These are phyloP conservation scores for Mythimna lalbum DNA, from an alignment of 2,888 invertebrate species.

Conservation along the genomic window DNA sequence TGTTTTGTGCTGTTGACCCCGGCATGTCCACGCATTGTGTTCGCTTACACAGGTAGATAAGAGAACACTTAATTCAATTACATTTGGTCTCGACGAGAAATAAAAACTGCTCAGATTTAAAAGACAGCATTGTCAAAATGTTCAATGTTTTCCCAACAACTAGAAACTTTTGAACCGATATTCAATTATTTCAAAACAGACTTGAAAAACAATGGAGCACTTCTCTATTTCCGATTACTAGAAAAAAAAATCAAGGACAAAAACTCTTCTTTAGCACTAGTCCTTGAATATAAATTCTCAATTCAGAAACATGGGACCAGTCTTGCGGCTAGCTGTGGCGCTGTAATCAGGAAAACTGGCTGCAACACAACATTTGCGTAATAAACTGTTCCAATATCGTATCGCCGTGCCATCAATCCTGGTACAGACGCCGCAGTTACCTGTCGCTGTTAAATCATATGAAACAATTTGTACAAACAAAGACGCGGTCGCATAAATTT, in stretches of 20 bases:
- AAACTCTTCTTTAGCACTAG: background rate
- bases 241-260: background rate
- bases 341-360: conserved; percentile 10
- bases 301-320: background rate
- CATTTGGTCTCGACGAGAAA: conserved; percentile 2
- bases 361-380: conserved; percentile 31
- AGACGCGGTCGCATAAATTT: conserved; percentile 84
- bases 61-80: conserved; percentile 18
- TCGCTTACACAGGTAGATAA: conserved; percentile 28
- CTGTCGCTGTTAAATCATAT: conserved; percentile 79
- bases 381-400: conserved; percentile 54
- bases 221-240: background rate
- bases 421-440: conserved; percentile 67
- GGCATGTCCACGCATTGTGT: conserved; percentile 46
- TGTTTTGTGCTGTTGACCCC: conserved; percentile 68
- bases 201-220: background rate
- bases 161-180: background rate
- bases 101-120: background rate
- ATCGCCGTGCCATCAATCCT: conserved; percentile 58
- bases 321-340: conserved; percentile 1
- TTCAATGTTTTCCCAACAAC: background rate
- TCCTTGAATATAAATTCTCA: background rate
- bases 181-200: background rate
- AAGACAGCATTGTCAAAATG: background rate
- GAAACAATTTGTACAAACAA: conserved; percentile 82